Evolutionary conservation across 2,888 invertebrate species (phyloP), one percentile per base, ranked within the genome.

Genomic region (Drosophila neotestacea): DNA sequence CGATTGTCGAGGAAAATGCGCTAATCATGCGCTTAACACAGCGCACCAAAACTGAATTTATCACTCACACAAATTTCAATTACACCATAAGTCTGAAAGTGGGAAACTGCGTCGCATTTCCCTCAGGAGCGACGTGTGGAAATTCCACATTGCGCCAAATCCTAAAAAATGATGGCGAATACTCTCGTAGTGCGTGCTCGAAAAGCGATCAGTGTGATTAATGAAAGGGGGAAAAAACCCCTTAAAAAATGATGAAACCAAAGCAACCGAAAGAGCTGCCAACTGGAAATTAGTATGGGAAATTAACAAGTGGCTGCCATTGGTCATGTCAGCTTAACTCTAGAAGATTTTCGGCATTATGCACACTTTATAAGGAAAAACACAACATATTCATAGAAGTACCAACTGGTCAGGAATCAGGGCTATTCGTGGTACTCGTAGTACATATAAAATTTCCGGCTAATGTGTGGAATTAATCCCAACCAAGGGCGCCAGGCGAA

Each of bases 141-240:
- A 79, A 70, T 70, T 79, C 39, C 73, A 70, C 64, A 68, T 38
- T 64, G 66, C 60, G 77, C 69, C 77, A 89, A 88, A 88, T 88
- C 90, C 90, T 88, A 89, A 88, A 90, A 88, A 90, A 88, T 90
- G 83, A 85, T 88, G 79, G 73, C 70, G 71, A 76, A 81, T 73
- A 58, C 58, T 46, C 36, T 16, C 22, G 47, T n/a, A 79, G 85
- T 77, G 77, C 88, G 88, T 88, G 90, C 88, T 88, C 83, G 73
- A 77, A 89, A 89, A 90, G 88, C 90, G 88, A 88, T 88, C 89
- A 78, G 81, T 73, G 88, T 88, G 88, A 88, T 88, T 88, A 88
- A 88, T 88, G 90, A 83, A 86, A 84, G 80, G 85, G 75, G 80
- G n/a, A 13, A 42, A 38, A 52, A 63, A 28, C 50, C 63, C 56